Evolutionary conservation across 2,797 vertebrate species (phyloP), one percentile per base, ranked within the genome.

Genomic region (Bucorvus abyssinicus): DNA sequence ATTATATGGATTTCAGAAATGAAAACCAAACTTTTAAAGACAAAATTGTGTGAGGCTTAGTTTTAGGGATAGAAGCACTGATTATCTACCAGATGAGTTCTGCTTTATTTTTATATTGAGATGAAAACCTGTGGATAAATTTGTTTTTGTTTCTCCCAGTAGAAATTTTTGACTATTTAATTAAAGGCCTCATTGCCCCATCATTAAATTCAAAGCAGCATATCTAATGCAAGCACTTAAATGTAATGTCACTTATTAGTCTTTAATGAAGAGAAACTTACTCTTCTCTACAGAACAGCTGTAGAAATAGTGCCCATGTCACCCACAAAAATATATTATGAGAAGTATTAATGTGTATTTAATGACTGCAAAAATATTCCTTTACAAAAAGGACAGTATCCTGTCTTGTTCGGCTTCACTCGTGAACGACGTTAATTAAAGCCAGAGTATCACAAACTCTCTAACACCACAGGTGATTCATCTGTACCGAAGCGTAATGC

Each of bases 131-230:
- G 94, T 60, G 96, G 96, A 98, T 96, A 95, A 97, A 98, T 97
- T 98, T 98, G 96, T 97, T 98, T 96, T 98, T 98, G 97, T 98
- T 98, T 98, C 98, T 98, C 98, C 97, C 97, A 82, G 92, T 94
- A 97, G 98, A 98, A 98, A 96, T 95, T 98, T 98, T 97, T 97
- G 97, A 97, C 97, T 97, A 97, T 98, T 98, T 98, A 98, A 98
- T 98, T 98, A 98, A 98, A 98, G 97, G 98, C 98, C 98, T 98
- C 98, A 98, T 98, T 98, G 98, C 97, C 97, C 97, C 97, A 98
- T 98, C 98, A 97, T 98, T 98, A 98, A 98, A 98, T 98, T 97
- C 98, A 98, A 98, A 98, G 98, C 96, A 98, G 98, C 98, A 98
- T 97, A 97, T 98, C 98, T 98, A 98, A 98, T 98, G 97, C 87